These are phyloP conservation scores for Eubasilissa regina DNA, from an alignment of 1,140 invertebrate species.

Conservation along the genomic window DNA sequence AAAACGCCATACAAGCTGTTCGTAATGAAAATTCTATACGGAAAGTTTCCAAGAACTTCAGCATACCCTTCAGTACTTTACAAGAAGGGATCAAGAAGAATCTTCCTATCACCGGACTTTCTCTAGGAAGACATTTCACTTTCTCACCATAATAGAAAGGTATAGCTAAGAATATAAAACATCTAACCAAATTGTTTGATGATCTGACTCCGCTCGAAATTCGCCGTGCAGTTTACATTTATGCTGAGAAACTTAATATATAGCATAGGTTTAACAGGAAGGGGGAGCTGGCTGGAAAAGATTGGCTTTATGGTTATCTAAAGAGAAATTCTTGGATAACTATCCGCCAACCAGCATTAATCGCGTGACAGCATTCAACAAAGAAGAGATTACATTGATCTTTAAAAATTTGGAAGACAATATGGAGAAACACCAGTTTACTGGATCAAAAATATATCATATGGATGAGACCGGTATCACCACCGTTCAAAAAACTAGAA, in stretches of 20 bases:
- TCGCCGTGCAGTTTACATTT: too few species aligned
- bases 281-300: neutral
- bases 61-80: conserved; percentile 13
- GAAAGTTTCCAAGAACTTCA: conserved; percentile 10
- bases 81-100: conserved; percentile 19
- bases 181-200: conserved; percentile 2
- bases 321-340: conserved; percentile 8
- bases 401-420: conserved; percentile 6
- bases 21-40: too few species aligned
- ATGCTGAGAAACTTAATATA: conserved; percentile 7
- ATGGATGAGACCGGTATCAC: conserved; percentile 3
- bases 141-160: conserved; percentile 6
- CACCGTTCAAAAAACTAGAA: neutral
- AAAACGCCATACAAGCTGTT: too few species aligned
- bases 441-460: conserved; percentile 2
- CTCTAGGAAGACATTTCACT: conserved; percentile 10
- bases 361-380: too few species aligned
- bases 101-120: neutral
- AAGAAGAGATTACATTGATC: neutral
- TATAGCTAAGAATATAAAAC: conserved; percentile 20
- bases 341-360: conserved; percentile 4
- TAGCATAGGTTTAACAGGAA: neutral
- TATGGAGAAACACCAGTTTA: conserved; percentile 1
- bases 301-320: conserved; percentile 18
- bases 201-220: too few species aligned